Conservation (phyloP, 2,797 vertebrate species). For the Simalia tracyae region DNA sequence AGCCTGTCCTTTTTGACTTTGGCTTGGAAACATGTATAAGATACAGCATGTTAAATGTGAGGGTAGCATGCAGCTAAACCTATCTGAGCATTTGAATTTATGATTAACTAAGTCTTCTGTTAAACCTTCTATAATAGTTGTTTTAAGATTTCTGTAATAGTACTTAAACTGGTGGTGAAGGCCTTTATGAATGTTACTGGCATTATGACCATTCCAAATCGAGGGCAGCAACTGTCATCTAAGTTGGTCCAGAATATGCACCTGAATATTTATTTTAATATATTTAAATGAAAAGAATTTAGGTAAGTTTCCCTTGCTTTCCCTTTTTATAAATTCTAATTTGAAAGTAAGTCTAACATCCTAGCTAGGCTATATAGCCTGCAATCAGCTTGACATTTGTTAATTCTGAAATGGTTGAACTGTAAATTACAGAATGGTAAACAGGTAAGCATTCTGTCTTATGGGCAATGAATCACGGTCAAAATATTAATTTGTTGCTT, state of each 20-base stretch:
- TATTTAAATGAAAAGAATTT: constrained; percentile 78
- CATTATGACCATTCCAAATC: constrained; percentile 88
- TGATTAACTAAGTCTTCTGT: constrained; percentile 22
- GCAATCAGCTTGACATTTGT: constrained; percentile 58
- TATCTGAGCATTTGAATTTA: constrained; percentile 32
- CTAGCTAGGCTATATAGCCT: constrained; percentile 62
- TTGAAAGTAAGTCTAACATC: constrained; percentile 50
- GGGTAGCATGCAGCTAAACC: constrained; percentile 1
- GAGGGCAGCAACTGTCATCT: constrained; percentile 99
- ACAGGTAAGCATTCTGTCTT: constrained; percentile 56
- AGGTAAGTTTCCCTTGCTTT: constrained; percentile 83
- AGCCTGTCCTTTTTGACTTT: background rate
- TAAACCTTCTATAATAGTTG: constrained; percentile 52
- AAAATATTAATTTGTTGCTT: constrained; percentile 20
- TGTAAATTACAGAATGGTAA: constrained; percentile 56
- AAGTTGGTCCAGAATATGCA: constrained; percentile 99
- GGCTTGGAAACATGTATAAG: background rate
- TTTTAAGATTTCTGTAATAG: constrained; percentile 50
- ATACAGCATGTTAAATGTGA: background rate
- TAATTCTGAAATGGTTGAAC: constrained; percentile 49
- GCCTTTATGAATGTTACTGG: constrained; percentile 89
- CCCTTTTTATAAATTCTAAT: constrained; percentile 64
- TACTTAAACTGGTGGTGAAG: constrained; percentile 87
- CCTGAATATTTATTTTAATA: constrained; percentile 83
- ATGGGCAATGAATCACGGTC: constrained; percentile 28